Evolutionary conservation across 2,113 vertebrate species (phyloP).

Genomic region (Pipa parva): DNA sequence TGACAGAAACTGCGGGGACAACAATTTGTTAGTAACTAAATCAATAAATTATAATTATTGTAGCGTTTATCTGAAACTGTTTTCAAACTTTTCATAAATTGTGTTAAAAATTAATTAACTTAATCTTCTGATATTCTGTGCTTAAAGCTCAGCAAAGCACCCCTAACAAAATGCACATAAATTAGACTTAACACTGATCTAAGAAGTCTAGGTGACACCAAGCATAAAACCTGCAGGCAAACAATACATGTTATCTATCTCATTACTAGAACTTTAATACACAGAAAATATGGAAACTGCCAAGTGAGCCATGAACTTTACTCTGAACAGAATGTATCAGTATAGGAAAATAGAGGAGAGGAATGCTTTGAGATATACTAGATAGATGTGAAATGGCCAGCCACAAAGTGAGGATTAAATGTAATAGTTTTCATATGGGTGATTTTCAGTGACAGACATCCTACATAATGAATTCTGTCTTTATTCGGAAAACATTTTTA

Average conservation of each 20-base stretch:
- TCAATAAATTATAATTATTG: constrained; percentile 46
- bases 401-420: not conserved
- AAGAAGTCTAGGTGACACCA: not conserved
- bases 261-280: not conserved
- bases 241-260: not conserved
- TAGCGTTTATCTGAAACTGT: constrained; percentile 40
- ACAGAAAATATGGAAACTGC: not conserved
- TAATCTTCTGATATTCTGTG: constrained; percentile 36
- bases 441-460: not conserved
- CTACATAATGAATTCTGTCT: not conserved
- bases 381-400: not conserved
- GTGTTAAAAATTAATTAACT: constrained; percentile 41
- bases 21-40: constrained; percentile 46
- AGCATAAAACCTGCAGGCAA: not conserved
- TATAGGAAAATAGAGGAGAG: not conserved
- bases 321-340: not conserved
- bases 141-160: constrained; percentile 45
- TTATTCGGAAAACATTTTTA: constrained; percentile 5
- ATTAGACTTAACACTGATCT: constrained; percentile 40
- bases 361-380: not conserved
- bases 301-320: no score
- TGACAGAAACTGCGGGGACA: constrained; percentile 43
- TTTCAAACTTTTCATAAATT: constrained; percentile 41
- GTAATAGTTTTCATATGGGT: not conserved
- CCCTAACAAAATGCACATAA: constrained; percentile 51